Base-by-base conservation (phyloP, 2,888 invertebrate genomes). In the Tinea semifulvella region DNA sequence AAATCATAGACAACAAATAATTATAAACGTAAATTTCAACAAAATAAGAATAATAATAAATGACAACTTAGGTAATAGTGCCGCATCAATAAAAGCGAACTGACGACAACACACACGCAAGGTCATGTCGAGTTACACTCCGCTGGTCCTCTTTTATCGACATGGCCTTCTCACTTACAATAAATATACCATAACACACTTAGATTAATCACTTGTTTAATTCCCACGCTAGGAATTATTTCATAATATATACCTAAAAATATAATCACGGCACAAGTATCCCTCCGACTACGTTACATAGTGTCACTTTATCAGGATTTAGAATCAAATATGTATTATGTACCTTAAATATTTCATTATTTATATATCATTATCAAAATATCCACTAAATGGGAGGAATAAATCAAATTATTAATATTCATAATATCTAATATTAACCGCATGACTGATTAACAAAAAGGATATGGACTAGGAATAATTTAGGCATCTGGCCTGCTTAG, bases 221-320 rank as follows among this genome's bases (percentile, higher is more conserved):
- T 80, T 79, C 80, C 80, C 80, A 80, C 80, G 80, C 80, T 79
- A 80, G 80, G 80, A 80, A 79, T 80, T 79, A 79, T 75, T 70
- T 76, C 68, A 76, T 77, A 80, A 79, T 79, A 80, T 80, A 80
- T 79, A 80, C 80, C 79, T 80, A 80, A 79, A 80, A 80, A 80
- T 80, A 80, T 80, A 80, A 80, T 80, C 80, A 80, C 80, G 80
- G 80, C 81, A 80, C 80, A 80, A 79, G 80, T 80, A 80, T 80
- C 80, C 80, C 80, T 79, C 80, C 80, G 80, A 80, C 79, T 80
- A 80, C 77, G 75, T 75, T 76, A 79, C 80, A 69, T 80, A 79
- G 79, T 80, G 79, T 79, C 77, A 77, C 77, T 76, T 80, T 80
- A 79, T 79, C 80, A 79, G 80, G 80, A 80, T 80, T 80, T 80